A percentile compares a stretch with the other conserved stretches of the same genome.
Evolutionary conservation across 1,140 invertebrate genomes (phyloP).

Genomic region (Yoshiicerus persimilis): DNA sequence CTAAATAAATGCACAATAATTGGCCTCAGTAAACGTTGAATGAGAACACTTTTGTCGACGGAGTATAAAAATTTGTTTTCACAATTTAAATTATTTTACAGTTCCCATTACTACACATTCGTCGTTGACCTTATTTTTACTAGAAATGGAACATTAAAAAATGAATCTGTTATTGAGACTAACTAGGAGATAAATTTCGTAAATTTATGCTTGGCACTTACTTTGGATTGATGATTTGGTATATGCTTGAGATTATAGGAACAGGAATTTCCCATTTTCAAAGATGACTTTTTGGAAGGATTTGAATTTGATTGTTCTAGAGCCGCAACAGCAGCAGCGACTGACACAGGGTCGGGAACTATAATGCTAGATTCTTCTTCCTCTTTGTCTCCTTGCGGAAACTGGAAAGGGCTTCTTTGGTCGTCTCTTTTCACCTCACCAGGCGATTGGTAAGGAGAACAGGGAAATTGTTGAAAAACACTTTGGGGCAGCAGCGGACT

Average conservation of each 20-base stretch:
- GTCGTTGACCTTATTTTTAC: too few species aligned
- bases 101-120: too few species aligned
- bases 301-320: neutral
- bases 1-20: too few species aligned
- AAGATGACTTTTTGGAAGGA: neutral
- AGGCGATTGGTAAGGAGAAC: neutral
- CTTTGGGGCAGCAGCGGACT: neutral
- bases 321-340: constrained; percentile 28
- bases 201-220: too few species aligned
- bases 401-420: neutral
- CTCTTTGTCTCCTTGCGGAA: neutral
- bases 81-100: too few species aligned
- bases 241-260: constrained; percentile 36
- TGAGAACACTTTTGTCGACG: too few species aligned
- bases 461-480: neutral
- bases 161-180: too few species aligned
- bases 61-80: too few species aligned
- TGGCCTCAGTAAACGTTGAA: too few species aligned
- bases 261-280: constrained; percentile 36
- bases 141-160: too few species aligned
- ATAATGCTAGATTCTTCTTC: neutral
- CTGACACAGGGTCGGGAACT: constrained; percentile 25
- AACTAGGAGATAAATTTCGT: too few species aligned
- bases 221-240: neutral
- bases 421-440: neutral